Percentiles rank a stretch among this genome's conserved stretches.
Conservation (phyloP, 2,888 invertebrate genomes). For the Steinernema scapterisci region DNA sequence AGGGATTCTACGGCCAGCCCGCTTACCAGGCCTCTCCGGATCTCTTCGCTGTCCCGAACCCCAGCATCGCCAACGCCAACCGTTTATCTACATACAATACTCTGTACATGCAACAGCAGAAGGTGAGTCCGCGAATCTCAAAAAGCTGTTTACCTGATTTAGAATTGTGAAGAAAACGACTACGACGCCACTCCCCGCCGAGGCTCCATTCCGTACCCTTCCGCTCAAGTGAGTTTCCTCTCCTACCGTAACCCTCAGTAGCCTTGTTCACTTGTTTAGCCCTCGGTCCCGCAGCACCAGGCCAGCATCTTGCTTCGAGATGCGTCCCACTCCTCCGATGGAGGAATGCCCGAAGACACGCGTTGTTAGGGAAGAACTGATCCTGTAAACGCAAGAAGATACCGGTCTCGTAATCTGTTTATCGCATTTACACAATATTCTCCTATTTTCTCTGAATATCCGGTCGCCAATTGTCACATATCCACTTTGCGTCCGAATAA, state of each 20-base stretch:
- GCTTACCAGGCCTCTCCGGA: not conserved
- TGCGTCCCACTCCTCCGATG: not conserved
- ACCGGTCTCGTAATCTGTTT: not conserved
- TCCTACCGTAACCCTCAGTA: conserved; percentile 7
- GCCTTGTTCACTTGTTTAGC: not conserved
- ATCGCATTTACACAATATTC: not conserved
- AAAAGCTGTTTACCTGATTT: not conserved
- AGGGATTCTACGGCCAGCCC: not conserved
- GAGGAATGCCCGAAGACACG: not conserved
- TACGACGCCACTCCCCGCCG: conserved; percentile 15
- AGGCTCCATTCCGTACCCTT: not conserved
- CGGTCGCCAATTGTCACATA: conserved; percentile 8
- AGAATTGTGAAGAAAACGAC: conserved; percentile 24
- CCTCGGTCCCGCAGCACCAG: not conserved
- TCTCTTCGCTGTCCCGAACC: conserved; percentile 24
- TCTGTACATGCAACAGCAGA: not conserved
- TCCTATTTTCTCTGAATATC: conserved; percentile 35
- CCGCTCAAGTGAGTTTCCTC: not conserved
- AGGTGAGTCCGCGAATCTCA: not conserved
- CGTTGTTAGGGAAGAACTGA: conserved; percentile 12
- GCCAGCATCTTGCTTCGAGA: conserved; percentile 23
- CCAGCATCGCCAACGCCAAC: not conserved
- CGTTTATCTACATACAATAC: not conserved
- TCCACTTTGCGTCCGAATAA: conserved; percentile 4
- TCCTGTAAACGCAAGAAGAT: not conserved